Percentiles rank a stretch among this genome's conserved stretches.
phyloP scores from a whole-genome alignment of 2,797 vertebrate species.

The Discoglossus pictus region DNA sequence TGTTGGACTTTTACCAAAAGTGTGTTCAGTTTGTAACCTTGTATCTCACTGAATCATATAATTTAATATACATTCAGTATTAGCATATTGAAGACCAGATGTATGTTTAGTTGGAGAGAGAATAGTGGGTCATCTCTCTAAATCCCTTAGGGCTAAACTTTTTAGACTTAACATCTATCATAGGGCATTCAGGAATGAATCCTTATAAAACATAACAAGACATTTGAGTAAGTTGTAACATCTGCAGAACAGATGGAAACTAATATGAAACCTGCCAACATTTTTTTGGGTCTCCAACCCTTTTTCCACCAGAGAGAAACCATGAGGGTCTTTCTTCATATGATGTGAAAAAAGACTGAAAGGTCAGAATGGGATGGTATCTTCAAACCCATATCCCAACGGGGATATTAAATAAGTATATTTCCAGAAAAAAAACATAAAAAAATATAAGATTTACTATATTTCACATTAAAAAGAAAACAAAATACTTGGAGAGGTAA shows the following conservation, averaged over 20 bases:
- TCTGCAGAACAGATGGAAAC: slow-evolving; percentile 73
- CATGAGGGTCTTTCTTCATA: slow-evolving; percentile 49
- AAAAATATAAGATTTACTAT: slow-evolving; percentile 24
- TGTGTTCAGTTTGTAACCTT: slow-evolving; percentile 6
- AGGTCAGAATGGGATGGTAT: slow-evolving; percentile 56
- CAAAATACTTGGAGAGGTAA: slow-evolving; percentile 20
- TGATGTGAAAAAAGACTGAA: slow-evolving; percentile 52
- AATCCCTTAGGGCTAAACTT: slow-evolving; percentile 23
- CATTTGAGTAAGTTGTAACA: slow-evolving; percentile 67
- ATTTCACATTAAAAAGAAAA: slow-evolving; percentile 51
- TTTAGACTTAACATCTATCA: slow-evolving; percentile 66
- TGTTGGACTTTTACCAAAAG: slow-evolving; percentile 15
- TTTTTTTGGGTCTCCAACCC: slow-evolving; percentile 61
- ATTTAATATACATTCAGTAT: slow-evolving; percentile 35
- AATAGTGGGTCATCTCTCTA: slow-evolving; percentile 39
- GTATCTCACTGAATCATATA: slow-evolving; percentile 31
- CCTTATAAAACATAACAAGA: slow-evolving; percentile 60
- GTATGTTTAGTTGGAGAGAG: slow-evolving; percentile 36
- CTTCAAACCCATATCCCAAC: slow-evolving; percentile 42
- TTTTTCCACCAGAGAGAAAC: slow-evolving; percentile 66
- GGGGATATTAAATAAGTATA: slow-evolving; percentile 31
- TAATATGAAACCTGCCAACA: slow-evolving; percentile 66
- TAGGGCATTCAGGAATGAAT: slow-evolving; percentile 62
- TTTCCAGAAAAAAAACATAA: slow-evolving; percentile 48
- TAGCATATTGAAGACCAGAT: slow-evolving; percentile 44